Evolutionary conservation across 2,888 invertebrate species (phyloP), one percentile per base, ranked within the genome.

Genomic region (Rhynchonema sp.): DNA sequence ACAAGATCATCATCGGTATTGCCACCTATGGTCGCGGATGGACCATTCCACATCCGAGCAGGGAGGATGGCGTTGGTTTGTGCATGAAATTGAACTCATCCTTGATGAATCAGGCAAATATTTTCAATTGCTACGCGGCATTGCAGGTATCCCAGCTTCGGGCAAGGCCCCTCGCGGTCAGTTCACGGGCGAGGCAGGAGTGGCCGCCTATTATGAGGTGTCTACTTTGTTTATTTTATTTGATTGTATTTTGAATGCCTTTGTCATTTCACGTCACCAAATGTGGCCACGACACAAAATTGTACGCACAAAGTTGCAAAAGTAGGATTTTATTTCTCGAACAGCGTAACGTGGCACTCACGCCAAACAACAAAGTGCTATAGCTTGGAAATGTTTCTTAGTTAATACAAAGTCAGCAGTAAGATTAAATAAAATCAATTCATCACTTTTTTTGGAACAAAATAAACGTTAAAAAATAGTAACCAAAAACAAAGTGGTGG

Each of bases 161-260:
- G 30, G 30, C 9, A 56, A 56, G 23, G 20, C 13, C 22, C 26
- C 25, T 29, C 54, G 23, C 26, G 30, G 53, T 20, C n/a, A 49
- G 23, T 49, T 49, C 49, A 49, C 46, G 23, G 84, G 84, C 65
- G 92, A 94, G 75, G 84, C 87, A 6, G 94, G 94, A 23, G 91
- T 92, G 74, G 82, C 91, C 76, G 86, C 91, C 2, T 92, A 89
- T 76, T 94, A 91, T 72, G 94, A 94, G 64, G 65, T 64, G 9
- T 38, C 17, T 17, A 38, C 38, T 6, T 38, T 38, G 38, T 38
- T 38, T 38, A 13, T 38, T 13, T 38, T 38, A 13, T 17, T 6
- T 17, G 17, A 38, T 17, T 38, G 6, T 38, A 13, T 38, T 38
- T 38, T 38, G 17, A 38, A 38, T 38, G 38, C 38, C 9, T 38